phyloP scores from a whole-genome alignment of 2,888 invertebrate species.

The Pelosia muscerda region DNA sequence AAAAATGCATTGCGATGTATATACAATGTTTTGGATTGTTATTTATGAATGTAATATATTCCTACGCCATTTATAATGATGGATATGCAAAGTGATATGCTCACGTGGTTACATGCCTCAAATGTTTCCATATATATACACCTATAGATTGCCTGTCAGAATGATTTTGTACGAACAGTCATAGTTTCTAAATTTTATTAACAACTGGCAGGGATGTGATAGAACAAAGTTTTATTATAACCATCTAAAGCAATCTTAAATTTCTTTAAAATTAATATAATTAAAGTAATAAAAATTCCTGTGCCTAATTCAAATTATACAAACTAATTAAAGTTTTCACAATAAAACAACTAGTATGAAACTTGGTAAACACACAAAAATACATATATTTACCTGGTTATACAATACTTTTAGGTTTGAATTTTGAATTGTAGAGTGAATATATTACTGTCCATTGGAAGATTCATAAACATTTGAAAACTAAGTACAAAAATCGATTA shows the following conservation, averaged over 20 bases:
- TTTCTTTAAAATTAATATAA: neutral
- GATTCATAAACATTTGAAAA: constrained; percentile 46
- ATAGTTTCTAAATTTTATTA: neutral
- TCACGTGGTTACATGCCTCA: constrained; percentile 34
- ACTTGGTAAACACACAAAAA: neutral
- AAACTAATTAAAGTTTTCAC: neutral
- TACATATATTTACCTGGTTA: neutral
- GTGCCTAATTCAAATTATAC: neutral
- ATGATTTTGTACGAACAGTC: neutral
- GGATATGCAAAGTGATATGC: constrained; percentile 46
- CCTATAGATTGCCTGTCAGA: constrained; percentile 12
- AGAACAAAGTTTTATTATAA: neutral
- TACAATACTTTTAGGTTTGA: neutral
- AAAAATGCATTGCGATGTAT: constrained; percentile 61
- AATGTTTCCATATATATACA: constrained; percentile 20
- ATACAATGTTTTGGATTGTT: constrained; percentile 34
- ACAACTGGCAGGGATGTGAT: neutral
- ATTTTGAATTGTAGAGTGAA: constrained; percentile 23
- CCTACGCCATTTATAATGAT: constrained; percentile 33
- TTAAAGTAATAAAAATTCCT: neutral
- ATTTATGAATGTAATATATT: constrained; percentile 30
- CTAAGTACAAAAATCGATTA: constrained; percentile 51
- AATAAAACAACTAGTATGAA: neutral
- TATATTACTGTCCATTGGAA: constrained; percentile 23
- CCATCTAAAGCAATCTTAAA: neutral